Evolutionary conservation across 2,113 vertebrate species (phyloP), one percentile per base, ranked within the genome.

Genomic region (Cyanistes caeruleus): DNA sequence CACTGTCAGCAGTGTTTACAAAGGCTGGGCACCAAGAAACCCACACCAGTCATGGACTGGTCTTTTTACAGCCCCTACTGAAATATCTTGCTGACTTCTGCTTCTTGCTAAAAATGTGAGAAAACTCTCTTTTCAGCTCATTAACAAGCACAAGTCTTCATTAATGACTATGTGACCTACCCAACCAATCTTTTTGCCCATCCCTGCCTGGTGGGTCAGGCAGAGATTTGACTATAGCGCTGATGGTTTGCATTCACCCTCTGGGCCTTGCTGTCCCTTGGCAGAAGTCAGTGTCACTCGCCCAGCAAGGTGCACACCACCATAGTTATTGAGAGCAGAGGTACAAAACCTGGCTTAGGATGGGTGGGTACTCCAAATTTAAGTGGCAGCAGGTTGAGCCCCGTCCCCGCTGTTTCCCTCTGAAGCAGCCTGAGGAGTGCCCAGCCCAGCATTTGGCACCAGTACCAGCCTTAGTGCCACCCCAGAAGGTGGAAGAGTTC

Each of bases 31-130:
- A 58, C 9, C 63, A 43, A 46, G 80, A 83, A 59, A 48, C 21
- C 15, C 39, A 21, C 35, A 49, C 9, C 2, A 1, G 56, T 20
- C 33, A 39, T 33, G 13, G 33, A 35, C 17, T 0, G 0, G 3
- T 46, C 17, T 46, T 82, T 59, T 62, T 43, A 49, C 15, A 67
- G 19, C 6, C 27, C 0, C 0, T 33, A 35, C 37, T 49, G 30
- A 51, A 94, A 90, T 43, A 48, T 15, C 73, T 74, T 70, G 15
- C 21, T 65, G 33, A 65, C 14, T 84, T 76, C n/a, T 60, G 31
- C 52, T 68, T 77, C 44, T 44, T 51, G 58, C 11, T 37, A 14
- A 72, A 85, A 76, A 39, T 0, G 0, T 35, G 48, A 69, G 30
- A 86, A 93, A 90, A 70, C 18, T 60, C 35, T 77, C 23, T 87